Evolutionary conservation across 2,797 vertebrate species (phyloP).

Genomic region (Caiman crocodilus): DNA sequence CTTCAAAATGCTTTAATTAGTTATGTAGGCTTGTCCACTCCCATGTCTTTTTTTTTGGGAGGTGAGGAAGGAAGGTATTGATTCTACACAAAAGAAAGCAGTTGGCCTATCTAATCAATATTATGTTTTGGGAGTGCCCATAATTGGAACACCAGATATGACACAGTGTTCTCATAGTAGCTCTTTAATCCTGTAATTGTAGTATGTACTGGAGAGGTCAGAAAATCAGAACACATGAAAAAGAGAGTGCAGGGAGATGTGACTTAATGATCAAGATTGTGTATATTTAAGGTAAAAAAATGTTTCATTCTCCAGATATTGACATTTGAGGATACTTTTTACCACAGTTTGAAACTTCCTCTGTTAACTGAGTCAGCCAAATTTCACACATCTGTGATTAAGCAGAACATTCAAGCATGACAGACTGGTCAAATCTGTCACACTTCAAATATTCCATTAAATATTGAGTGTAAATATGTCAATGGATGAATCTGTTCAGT

Average conservation of each 20-base stretch:
- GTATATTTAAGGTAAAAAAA: not conserved
- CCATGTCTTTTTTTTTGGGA: not conserved
- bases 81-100: not conserved
- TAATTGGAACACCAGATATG: not conserved
- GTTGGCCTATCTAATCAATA: not conserved
- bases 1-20: not conserved
- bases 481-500: too few relatives aligned
- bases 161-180: too few relatives aligned
- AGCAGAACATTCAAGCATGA: too few relatives aligned
- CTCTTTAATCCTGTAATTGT: too few relatives aligned
- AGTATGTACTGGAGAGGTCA: not conserved
- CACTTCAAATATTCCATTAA: too few relatives aligned
- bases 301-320: not conserved
- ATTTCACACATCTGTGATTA: too few relatives aligned
- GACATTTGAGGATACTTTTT: not conserved
- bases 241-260: not conserved
- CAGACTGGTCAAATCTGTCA: too few relatives aligned
- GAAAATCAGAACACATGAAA: not conserved
- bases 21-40: not conserved
- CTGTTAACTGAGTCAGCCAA: too few relatives aligned
- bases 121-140: not conserved
- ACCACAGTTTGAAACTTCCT: too few relatives aligned
- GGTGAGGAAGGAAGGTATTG: not conserved
- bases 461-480: too few relatives aligned
- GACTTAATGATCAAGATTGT: not conserved